A percentile compares a stretch with the other conserved stretches of the same genome.
Evolutionary conservation across 2,797 vertebrate genomes (phyloP).

Genomic region (Cossypha heuglini): DNA sequence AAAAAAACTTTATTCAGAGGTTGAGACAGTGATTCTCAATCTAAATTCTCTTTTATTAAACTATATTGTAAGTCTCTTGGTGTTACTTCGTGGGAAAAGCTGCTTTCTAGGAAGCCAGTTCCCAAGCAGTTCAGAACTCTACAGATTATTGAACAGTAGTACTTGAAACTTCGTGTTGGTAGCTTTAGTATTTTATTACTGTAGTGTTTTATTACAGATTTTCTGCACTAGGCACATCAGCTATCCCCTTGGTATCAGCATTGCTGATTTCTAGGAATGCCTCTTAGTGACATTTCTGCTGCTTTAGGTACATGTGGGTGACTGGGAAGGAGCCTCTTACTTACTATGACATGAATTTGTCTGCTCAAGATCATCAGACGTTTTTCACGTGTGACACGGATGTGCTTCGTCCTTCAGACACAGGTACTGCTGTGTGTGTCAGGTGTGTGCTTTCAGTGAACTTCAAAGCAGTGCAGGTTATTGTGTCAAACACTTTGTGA

Average conservation of each 20-base stretch:
- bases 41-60: background rate
- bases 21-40: background rate
- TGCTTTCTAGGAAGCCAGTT: background rate
- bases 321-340: constrained; percentile 97
- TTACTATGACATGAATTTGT: constrained; percentile 98
- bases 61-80: background rate
- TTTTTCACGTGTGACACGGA: constrained; percentile 97
- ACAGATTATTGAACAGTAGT: background rate
- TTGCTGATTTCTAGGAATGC: background rate
- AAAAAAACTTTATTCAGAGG: background rate
- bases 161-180: background rate
- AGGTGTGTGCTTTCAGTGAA: fast-evolving
- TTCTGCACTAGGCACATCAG: background rate
- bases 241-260: background rate
- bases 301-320: constrained; percentile 92
- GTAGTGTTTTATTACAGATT: background rate
- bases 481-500: background rate
- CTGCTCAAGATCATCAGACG: constrained; percentile 97
- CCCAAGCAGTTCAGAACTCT: background rate
- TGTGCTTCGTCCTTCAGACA: constrained; percentile 89
- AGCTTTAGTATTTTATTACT: background rate
- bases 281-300: constrained; percentile 11
- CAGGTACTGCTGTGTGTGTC: constrained; percentile 73
- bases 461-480: background rate
- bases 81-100: background rate